phyloP scores from a whole-genome alignment of 2,888 invertebrate genomes.

The Rutpela maculata region DNA sequence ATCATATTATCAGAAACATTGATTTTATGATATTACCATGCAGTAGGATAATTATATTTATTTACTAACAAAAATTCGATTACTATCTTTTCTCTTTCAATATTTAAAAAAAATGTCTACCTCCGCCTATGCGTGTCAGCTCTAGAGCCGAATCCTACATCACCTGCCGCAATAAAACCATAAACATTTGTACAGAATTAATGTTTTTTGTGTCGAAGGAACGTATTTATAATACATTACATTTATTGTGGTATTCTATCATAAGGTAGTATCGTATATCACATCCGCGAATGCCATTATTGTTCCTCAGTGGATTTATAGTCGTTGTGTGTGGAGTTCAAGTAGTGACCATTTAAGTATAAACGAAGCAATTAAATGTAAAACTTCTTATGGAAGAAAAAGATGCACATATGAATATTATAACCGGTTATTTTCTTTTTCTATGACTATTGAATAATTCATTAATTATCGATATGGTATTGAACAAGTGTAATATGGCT shows the following conservation, averaged over 20 bases:
- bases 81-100: no score
- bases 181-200: constrained; percentile 73
- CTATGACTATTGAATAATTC: no score
- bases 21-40: no score
- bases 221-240: constrained; percentile 62
- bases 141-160: constrained; percentile 63
- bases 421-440: no score
- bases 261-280: constrained; percentile 57
- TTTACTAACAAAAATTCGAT: no score
- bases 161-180: constrained; percentile 74
- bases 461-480: no score
- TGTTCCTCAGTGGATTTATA: constrained; percentile 49
- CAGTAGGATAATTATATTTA: no score
- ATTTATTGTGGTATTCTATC: constrained; percentile 65
- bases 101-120: background rate
- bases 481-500: no score
- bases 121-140: constrained; percentile 42
- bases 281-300: constrained; percentile 52
- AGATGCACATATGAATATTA: no score
- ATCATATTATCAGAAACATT: no score
- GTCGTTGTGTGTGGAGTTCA: background rate
- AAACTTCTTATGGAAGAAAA: constrained; percentile 39
- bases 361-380: background rate
- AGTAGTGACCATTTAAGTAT: constrained; percentile 23
- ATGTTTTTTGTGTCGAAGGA: constrained; percentile 68